These are phyloP conservation scores for Merops nubicus DNA, from an alignment of 2,113 vertebrate species.

Conservation along the genomic window DNA sequence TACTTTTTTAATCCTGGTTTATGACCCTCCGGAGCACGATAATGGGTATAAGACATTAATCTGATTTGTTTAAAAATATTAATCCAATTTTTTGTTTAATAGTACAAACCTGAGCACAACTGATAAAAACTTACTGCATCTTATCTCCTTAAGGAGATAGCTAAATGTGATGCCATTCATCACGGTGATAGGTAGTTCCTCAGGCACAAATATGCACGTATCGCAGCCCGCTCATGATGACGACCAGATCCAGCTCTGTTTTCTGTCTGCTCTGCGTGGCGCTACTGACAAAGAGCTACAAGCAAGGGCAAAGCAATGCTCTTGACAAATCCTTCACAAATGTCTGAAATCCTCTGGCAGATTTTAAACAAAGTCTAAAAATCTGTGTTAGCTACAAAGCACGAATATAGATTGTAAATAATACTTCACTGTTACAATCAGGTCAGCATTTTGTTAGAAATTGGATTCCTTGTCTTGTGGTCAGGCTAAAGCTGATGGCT, in stretches of 20 bases:
- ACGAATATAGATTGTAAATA: neutral
- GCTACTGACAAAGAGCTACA: neutral
- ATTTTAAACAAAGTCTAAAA: neutral
- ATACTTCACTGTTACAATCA: neutral
- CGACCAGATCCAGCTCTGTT: constrained; percentile 42
- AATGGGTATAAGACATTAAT: neutral
- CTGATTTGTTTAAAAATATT: constrained; percentile 7
- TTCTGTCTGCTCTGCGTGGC: neutral
- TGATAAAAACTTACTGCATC: neutral
- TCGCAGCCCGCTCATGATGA: neutral
- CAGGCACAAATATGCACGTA: neutral
- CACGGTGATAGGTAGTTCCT: constrained; percentile 12
- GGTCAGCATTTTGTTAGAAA: neutral
- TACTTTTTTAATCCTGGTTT: neutral
- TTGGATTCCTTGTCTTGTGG: neutral
- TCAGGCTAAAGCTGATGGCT: neutral
- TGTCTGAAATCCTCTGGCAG: neutral
- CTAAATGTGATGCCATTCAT: neutral
- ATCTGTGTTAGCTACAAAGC: neutral
- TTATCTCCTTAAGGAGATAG: constrained; percentile 9
- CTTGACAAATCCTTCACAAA: neutral
- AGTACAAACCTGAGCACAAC: neutral
- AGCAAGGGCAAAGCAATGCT: neutral
- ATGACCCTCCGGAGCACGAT: neutral
- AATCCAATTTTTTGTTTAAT: neutral